Conservation (phyloP, 2,888 invertebrate genomes). For the Saturnia pavonia region DNA sequence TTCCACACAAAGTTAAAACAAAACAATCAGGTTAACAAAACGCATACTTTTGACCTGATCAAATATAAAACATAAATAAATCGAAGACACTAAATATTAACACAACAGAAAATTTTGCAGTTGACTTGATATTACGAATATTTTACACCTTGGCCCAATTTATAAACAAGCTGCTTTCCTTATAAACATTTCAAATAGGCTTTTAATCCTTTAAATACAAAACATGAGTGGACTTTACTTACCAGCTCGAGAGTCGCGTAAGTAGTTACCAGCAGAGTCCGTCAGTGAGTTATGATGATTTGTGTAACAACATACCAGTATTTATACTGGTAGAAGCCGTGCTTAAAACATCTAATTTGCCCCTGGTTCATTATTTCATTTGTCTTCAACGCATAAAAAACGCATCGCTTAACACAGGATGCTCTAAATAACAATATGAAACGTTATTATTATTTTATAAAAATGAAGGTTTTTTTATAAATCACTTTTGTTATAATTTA, state of each 20-base stretch:
- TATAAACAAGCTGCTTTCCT: not conserved
- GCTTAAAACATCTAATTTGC: constrained; percentile 67
- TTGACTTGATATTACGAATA: not conserved
- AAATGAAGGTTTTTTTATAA: no score
- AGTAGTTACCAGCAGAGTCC: constrained; percentile 44
- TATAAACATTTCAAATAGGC: not conserved
- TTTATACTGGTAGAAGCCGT: constrained; percentile 58
- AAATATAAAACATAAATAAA: not conserved
- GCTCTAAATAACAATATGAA: constrained; percentile 21
- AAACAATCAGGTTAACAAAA: constrained; percentile 3
- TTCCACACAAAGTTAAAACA: not conserved
- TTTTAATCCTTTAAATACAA: not conserved
- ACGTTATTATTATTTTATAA: not conserved
- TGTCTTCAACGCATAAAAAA: constrained; percentile 57
- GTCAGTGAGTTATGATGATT: constrained; percentile 57
- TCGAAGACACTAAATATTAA: not conserved
- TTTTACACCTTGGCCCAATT: constrained; percentile 5
- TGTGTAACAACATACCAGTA: constrained; percentile 50
- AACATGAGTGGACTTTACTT: constrained; percentile 35
- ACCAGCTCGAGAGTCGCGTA: constrained; percentile 44
- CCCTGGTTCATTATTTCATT: constrained; percentile 58
- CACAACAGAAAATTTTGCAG: not conserved
- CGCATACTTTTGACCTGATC: not conserved
- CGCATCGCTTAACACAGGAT: constrained; percentile 33
- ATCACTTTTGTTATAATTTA: not conserved